Evolutionary conservation across 2,888 invertebrate genomes (phyloP), one percentile per base, ranked within the genome.

Genomic region (Idaea aversata): DNA sequence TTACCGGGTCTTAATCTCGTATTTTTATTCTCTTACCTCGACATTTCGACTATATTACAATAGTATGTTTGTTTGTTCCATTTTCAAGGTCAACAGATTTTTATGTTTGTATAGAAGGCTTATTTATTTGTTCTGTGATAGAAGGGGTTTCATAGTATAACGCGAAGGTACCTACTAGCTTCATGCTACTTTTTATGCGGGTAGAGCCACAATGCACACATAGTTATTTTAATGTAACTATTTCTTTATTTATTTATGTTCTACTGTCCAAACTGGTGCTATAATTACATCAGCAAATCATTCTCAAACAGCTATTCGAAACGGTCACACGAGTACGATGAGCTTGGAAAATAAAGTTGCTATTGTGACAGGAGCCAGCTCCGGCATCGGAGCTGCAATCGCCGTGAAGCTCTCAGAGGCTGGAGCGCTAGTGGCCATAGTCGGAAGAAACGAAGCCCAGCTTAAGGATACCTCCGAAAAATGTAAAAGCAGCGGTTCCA

Each of bases 321-420:
- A 13, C 47, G 13, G 47, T 10, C 10, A 47, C 10, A 47, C 47
- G 36, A 10, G 0, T 7, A 25, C 16, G 5, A 78, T 80, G 80
- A 69, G 65, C 73, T 76, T 79, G 34, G 64, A 68, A 47, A 68
- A 77, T 63, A 78, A 79, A 77, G 78, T 78, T 0, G 75, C 76
- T 61, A 60, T 80, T 60, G 71, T 79, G 0, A 81, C 78, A 10
- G 79, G 79, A 6, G 73, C 73, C n/a, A 80, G 80, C 71, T 77
- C 78, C 5, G 78, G 76, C 0, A 78, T 80, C 60, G 76, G 76
- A 60, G 76, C 79, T 13, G 76, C 77, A 4, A 77, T 70, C 3
- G 75, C 76, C 0, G 69, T 74, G 57, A 68, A 74, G 66, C 70
- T 79, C 36, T 64, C 72, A 4, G 66, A 65, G 67, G 64, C 75